Evolutionary conservation across 2,113 vertebrate genomes (phyloP).

Genomic region (Mionectes macconnelli): DNA sequence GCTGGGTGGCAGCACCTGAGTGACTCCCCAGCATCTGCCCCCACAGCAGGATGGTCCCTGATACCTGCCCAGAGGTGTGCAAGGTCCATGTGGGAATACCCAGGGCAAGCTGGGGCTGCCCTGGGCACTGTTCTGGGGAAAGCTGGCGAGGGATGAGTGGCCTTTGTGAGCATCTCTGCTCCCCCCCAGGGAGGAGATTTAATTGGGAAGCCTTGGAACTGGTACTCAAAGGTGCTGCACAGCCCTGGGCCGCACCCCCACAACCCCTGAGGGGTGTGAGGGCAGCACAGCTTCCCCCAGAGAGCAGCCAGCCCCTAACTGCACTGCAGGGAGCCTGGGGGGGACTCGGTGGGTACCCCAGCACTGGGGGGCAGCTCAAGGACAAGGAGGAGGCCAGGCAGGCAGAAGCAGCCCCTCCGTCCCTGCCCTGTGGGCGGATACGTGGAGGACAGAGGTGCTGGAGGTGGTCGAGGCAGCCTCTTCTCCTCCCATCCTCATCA

Average conservation of each 20-base stretch:
- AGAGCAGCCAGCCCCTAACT: not conserved
- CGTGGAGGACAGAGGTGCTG: not conserved
- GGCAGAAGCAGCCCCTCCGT: not conserved
- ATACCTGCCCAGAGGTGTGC: not conserved
- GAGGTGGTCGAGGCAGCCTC: fast-evolving
- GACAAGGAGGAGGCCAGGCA: not conserved
- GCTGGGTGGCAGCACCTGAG: not conserved
- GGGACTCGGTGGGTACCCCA: fast-evolving
- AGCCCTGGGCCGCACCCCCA: not conserved
- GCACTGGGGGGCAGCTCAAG: not conserved
- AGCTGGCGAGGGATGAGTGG: not conserved
- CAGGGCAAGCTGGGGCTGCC: not conserved
- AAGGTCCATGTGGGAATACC: not conserved
- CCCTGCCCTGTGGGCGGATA: fast-evolving
- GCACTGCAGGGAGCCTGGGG: fast-evolving
- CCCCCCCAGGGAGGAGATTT: not conserved
- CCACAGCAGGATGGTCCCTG: fast-evolving
- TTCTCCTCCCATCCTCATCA: fast-evolving
- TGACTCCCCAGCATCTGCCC: not conserved
- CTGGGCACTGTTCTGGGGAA: not conserved
- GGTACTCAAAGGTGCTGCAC: not conserved
- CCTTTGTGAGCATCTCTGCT: not conserved
- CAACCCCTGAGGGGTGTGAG: fast-evolving
- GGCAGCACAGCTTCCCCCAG: not conserved
- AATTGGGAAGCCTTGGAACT: not conserved